Evolutionary conservation across 2,113 vertebrate genomes (phyloP).

Genomic region (Gallinago undulata): DNA sequence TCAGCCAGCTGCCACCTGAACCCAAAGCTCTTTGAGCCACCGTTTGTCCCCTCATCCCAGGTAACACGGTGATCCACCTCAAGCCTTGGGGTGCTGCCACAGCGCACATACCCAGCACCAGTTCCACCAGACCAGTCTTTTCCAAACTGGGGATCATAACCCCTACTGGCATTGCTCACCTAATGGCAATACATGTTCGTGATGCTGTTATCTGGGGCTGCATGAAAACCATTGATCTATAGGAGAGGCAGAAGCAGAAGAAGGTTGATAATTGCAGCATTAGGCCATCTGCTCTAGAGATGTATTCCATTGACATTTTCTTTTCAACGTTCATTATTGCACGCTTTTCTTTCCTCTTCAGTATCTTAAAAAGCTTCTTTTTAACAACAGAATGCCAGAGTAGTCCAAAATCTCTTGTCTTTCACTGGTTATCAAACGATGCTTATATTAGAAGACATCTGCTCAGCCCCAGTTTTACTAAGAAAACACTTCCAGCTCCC

Average conservation of each 20-base stretch:
- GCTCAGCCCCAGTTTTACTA: background rate
- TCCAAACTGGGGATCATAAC: background rate
- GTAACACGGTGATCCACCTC: background rate
- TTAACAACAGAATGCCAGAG: background rate
- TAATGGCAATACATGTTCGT: background rate
- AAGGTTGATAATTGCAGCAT: background rate
- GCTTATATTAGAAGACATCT: background rate
- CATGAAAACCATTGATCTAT: background rate
- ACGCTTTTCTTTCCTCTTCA: background rate
- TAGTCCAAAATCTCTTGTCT: background rate
- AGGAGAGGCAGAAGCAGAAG: background rate
- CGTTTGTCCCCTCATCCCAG: background rate
- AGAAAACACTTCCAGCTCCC: background rate
- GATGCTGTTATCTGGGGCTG: background rate
- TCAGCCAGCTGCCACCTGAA: background rate
- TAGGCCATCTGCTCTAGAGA: background rate
- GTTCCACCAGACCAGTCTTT: background rate
- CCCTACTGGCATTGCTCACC: background rate
- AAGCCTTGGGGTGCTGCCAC: background rate
- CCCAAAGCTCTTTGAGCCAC: background rate
- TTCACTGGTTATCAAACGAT: background rate
- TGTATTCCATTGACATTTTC: background rate
- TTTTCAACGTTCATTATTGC: background rate
- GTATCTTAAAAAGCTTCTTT: background rate
- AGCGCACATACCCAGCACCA: background rate